Conservation (phyloP, 2,113 vertebrate genomes). For the Lamprotornis superbus region DNA sequence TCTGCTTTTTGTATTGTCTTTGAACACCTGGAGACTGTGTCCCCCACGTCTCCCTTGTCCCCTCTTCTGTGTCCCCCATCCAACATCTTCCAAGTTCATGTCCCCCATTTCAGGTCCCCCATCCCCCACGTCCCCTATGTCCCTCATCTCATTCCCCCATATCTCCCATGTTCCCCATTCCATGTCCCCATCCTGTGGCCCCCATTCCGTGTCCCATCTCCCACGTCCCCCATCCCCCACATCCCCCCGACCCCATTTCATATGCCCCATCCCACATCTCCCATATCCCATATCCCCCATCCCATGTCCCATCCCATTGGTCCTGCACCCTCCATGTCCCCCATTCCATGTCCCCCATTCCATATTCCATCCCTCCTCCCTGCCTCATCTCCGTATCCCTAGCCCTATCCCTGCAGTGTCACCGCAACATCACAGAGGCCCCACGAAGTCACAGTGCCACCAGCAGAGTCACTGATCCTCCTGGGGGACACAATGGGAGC, state of each 20-base stretch:
- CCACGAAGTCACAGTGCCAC: neutral
- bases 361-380: neutral
- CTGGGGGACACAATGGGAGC: neutral
- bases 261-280: neutral
- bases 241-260: no score
- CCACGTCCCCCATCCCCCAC: neutral
- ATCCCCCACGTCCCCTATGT: no score
- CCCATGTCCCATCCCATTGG: no score
- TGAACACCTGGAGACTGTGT: neutral
- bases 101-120: no score
- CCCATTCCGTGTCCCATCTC: no score
- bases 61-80: neutral
- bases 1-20: neutral
- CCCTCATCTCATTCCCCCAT: no score
- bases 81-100: neutral
- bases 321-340: no score
- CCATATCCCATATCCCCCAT: neutral
- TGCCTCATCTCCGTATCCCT: accelerated
- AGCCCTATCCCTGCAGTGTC: accelerated
- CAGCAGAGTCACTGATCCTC: neutral
- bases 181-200: no score
- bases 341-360: neutral
- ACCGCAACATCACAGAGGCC: neutral
- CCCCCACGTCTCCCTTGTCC: neutral
- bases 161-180: no score